These are phyloP conservation scores for Schizaphis graminum DNA, from an alignment of 2,888 invertebrate genomes.

Conservation along the genomic window DNA sequence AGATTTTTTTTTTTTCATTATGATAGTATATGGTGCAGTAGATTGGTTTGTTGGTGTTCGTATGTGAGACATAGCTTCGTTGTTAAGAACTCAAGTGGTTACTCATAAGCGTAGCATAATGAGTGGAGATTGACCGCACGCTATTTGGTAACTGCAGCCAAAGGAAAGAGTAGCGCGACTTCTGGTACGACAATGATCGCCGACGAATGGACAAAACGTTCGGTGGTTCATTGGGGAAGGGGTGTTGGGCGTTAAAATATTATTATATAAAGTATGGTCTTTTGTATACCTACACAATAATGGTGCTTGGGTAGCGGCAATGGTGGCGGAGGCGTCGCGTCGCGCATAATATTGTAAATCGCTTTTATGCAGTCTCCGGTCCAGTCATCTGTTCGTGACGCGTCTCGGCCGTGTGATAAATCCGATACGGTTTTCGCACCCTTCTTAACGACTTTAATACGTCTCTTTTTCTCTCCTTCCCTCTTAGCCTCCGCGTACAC, in stretches of 20 bases:
- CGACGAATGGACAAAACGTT: not conserved
- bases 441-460: slow-evolving; percentile 60
- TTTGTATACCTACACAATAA: not conserved
- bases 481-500: not conserved
- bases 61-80: too few relatives aligned
- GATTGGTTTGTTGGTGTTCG: too few relatives aligned
- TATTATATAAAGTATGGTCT: slow-evolving; percentile 9
- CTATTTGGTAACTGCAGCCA: too few relatives aligned
- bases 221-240: not conserved
- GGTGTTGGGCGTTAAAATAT: not conserved
- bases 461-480: not conserved
- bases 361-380: slow-evolving; percentile 40
- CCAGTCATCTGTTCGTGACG: slow-evolving; percentile 61
- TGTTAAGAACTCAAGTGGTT: too few relatives aligned
- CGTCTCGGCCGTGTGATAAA: slow-evolving; percentile 52
- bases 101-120: too few relatives aligned
- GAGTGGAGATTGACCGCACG: too few relatives aligned
- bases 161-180: not conserved
- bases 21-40: too few relatives aligned
- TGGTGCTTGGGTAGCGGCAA: not conserved
- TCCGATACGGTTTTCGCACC: slow-evolving; percentile 53
- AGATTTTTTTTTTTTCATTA: too few relatives aligned
- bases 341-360: slow-evolving; percentile 60
- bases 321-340: not conserved
- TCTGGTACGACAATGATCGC: not conserved